Evolutionary conservation across 2,888 invertebrate species (phyloP).

Genomic region (Orthosia gothica): DNA sequence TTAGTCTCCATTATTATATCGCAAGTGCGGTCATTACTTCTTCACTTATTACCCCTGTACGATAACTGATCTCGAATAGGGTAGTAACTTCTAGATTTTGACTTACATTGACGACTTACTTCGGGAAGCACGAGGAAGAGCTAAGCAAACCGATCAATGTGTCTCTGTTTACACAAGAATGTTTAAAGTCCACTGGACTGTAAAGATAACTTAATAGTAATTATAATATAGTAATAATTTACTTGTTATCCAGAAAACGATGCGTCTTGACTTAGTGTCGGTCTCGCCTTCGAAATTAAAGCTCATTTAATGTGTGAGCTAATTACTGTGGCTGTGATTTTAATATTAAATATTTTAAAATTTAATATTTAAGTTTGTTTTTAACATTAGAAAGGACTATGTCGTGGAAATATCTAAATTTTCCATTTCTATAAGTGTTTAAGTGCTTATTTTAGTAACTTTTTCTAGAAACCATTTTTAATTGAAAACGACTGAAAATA

Average conservation of each 20-base stretch:
- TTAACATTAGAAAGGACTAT: slow-evolving; percentile 22
- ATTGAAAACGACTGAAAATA: slow-evolving; percentile 13
- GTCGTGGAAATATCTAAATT: slow-evolving; percentile 20
- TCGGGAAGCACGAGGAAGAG: background rate
- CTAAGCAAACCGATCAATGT: slow-evolving; percentile 63
- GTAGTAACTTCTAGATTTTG: slow-evolving; percentile 51
- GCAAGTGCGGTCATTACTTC: slow-evolving; percentile 79
- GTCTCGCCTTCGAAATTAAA: slow-evolving; percentile 72
- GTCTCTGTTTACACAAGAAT: slow-evolving; percentile 56
- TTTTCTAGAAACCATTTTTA: slow-evolving; percentile 1
- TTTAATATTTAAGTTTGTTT: background rate
- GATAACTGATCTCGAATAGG: slow-evolving; percentile 11
- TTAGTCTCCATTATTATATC: slow-evolving; percentile 72
- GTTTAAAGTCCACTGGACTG: slow-evolving; percentile 70
- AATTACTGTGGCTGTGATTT: slow-evolving; percentile 78
- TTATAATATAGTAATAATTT: slow-evolving; percentile 71
- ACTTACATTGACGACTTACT: slow-evolving; percentile 61
- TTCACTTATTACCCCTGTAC: slow-evolving; percentile 51
- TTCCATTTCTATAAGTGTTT: slow-evolving; percentile 34
- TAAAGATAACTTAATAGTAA: slow-evolving; percentile 57
- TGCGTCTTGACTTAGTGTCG: slow-evolving; percentile 75
- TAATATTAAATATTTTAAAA: slow-evolving; percentile 11
- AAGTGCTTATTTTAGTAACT: background rate
- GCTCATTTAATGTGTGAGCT: slow-evolving; percentile 59
- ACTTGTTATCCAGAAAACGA: slow-evolving; percentile 76